Conservation (phyloP, 2,113 vertebrate species). For the Stegastes partitus region DNA sequence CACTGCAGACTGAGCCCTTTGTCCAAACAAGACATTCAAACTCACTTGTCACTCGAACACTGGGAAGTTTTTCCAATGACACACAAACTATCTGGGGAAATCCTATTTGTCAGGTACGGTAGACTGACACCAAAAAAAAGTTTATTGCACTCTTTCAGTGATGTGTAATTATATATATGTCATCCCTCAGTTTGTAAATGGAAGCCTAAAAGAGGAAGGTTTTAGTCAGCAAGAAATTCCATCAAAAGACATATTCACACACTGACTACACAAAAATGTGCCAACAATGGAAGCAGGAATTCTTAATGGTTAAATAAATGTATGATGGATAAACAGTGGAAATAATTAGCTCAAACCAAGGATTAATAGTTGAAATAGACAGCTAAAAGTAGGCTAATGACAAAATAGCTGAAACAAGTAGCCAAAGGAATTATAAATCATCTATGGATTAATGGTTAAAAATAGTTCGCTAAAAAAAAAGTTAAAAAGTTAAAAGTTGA, state of each 20-base stretch:
- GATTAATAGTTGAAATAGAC: neutral
- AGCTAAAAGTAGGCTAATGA: neutral
- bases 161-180: neutral
- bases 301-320: too few relatives aligned
- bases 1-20: neutral
- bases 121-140: neutral
- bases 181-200: neutral
- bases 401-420: too few relatives aligned
- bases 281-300: too few relatives aligned
- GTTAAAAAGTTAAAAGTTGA: too few relatives aligned
- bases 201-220: neutral
- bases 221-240: too few relatives aligned
- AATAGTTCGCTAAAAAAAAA: too few relatives aligned
- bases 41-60: neutral
- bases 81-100: neutral
- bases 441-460: too few relatives aligned
- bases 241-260: neutral
- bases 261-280: neutral
- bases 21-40: conserved; percentile 1
- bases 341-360: neutral
- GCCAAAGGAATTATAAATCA: too few relatives aligned
- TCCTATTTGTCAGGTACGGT: neutral
- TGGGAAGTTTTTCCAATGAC: neutral
- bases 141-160: neutral
- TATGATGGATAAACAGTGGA: neutral